Conservation (phyloP, 2,113 vertebrate genomes). For the Corythoichthys haematopterus region DNA sequence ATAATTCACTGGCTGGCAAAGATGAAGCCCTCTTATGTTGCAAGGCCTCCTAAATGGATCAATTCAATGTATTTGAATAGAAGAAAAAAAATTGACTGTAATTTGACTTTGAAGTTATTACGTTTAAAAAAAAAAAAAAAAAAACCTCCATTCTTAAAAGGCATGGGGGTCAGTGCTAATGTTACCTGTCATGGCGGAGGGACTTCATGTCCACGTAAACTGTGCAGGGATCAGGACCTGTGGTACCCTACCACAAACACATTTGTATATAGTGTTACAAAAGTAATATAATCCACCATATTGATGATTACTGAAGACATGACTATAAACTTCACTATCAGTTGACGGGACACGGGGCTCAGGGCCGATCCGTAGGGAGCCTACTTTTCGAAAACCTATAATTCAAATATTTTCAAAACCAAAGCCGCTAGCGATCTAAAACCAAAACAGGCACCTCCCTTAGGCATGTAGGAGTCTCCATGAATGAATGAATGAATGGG, state of each 20-base stretch:
- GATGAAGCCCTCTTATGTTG: neutral
- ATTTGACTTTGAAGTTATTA: neutral
- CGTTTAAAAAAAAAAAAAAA: neutral
- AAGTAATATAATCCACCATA: neutral
- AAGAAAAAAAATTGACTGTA: neutral
- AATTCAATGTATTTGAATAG: neutral
- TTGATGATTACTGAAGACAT: neutral
- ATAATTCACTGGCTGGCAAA: neutral
- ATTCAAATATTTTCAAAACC: no score
- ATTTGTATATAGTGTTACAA: neutral
- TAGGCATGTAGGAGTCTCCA: no score
- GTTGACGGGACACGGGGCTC: no score
- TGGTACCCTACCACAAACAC: conserved; percentile 79
- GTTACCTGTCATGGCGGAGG: conserved; percentile 92
- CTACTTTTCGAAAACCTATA: no score
- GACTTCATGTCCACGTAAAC: conserved; percentile 98
- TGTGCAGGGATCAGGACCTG: conserved; percentile 93
- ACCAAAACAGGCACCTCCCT: no score
- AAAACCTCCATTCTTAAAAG: neutral
- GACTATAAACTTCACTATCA: no score
- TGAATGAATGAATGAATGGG: no score
- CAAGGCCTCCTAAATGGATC: neutral
- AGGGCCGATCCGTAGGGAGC: no score
- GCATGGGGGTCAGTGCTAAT: neutral
- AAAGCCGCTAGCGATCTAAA: no score